Evolutionary conservation across 2,888 invertebrate genomes (phyloP).

Genomic region (Odontothrips loti): DNA sequence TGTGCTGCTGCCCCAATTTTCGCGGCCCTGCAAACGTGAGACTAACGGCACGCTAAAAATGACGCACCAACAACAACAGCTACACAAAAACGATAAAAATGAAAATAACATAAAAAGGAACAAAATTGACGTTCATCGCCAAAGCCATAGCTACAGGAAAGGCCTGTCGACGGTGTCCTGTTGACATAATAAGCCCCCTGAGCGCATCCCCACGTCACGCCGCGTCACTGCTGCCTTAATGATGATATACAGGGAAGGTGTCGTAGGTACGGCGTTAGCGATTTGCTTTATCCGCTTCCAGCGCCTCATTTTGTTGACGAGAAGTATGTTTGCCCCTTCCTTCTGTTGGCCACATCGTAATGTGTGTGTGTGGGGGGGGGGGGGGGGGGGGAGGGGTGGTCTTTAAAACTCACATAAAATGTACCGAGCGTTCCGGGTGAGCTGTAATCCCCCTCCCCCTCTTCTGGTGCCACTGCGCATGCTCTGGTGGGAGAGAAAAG

Average conservation of each 20-base stretch:
- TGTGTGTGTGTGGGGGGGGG: neutral
- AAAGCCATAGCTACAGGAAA: no score
- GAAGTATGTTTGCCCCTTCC: neutral
- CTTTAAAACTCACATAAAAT: slow-evolving; percentile 12
- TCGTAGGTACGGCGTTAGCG: no score
- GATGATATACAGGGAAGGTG: no score
- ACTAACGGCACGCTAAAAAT: neutral
- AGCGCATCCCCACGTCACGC: neutral
- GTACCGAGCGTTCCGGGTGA: neutral
- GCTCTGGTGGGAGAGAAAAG: neutral
- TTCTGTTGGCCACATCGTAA: neutral
- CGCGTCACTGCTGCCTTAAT: no score
- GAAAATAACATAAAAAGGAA: neutral
- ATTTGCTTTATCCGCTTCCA: neutral
- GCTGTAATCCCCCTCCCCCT: neutral
- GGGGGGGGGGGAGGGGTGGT: no score
- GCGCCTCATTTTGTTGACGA: neutral
- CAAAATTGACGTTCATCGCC: neutral
- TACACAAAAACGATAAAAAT: neutral
- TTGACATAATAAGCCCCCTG: neutral
- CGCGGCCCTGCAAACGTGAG: neutral
- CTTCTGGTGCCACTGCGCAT: neutral
- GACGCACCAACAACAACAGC: neutral
- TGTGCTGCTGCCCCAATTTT: neutral
- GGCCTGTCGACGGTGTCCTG: neutral